Evolutionary conservation across 2,113 vertebrate species (phyloP), one percentile per base, ranked within the genome.

Genomic region (Periophthalmodon schlosseri): DNA sequence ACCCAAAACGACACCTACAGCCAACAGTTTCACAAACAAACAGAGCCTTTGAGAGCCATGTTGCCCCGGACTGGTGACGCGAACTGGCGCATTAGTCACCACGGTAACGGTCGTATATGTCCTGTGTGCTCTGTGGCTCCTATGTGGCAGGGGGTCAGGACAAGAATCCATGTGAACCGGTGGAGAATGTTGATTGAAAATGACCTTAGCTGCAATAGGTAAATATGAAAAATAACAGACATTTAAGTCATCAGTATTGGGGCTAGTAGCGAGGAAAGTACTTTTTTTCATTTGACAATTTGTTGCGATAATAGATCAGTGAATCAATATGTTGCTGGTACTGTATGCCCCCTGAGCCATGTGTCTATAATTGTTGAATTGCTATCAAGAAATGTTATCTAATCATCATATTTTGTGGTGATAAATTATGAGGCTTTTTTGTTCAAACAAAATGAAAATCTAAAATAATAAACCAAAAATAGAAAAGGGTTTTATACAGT

Each of bases 11-110:
- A 16, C 58, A 33, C 13, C 28, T 60, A 21, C 14, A 50, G 11
- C 15, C 24, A 63, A 39, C 28, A 34, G 60, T 16, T 34, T 36
- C 72, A 60, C 66, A 56, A 67, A 86, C 84, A 89, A 84, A 91
- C 81, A 88, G 36, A 10, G 57, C 24, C 23, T 11, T 70, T 50
- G 12, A 16, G 54, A 36, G 20, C 21, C 65, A 65, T 12, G 68
- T 54, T 69, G 57, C 34, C 12, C n/a, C 34, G 64, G 66, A 56
- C 60, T 20, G 18, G 74, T 87, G 90, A 86, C 74, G 74, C 60
- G 1, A 68, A 47, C 58, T 72, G 64, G 81, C 46, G 67, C 28
- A 46, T 34, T 44, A 5, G 81, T 85, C 49, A 78, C 87, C 86
- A 81, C 70, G 78, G 39, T 10, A 1, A 87, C 36, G 65, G 68